Evolutionary conservation across 2,888 invertebrate genomes (phyloP).

Genomic region (Torymus texanus): DNA sequence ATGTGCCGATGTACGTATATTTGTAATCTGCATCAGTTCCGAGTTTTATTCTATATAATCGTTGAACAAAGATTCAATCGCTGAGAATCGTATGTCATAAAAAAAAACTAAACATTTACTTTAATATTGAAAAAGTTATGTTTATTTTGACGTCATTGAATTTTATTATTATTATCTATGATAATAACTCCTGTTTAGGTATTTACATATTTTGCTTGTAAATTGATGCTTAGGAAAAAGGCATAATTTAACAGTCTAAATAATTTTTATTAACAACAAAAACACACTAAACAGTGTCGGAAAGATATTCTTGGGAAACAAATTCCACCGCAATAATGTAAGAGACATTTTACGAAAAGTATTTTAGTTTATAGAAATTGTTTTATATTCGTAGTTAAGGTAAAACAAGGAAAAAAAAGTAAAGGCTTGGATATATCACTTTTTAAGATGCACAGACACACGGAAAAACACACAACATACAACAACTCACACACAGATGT

Average conservation of each 20-base stretch:
- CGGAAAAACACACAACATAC: background rate
- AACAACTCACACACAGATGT: background rate
- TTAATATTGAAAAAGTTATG: too few species aligned
- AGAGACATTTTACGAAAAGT: background rate
- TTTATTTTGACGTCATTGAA: too few species aligned
- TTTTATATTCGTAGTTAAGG: constrained; percentile 30
- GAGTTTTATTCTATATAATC: constrained; percentile 29
- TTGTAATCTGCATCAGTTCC: constrained; percentile 35
- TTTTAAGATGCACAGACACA: constrained; percentile 33
- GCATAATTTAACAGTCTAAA: too few species aligned
- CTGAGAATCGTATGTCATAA: constrained; percentile 19
- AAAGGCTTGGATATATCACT: constrained; percentile 35
- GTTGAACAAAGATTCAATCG: constrained; percentile 27
- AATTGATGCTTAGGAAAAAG: too few species aligned
- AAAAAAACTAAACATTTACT: too few species aligned
- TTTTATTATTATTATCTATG: too few species aligned
- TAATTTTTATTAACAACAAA: too few species aligned
- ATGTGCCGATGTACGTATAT: constrained; percentile 39
- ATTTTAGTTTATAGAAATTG: constrained; percentile 28
- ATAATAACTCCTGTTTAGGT: too few species aligned
- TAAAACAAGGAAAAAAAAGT: background rate
- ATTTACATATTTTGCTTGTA: too few species aligned
- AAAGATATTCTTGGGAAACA: constrained; percentile 35
- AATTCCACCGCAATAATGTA: constrained; percentile 30
- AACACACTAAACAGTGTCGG: background rate